Base-by-base conservation (phyloP, 2,888 invertebrate species). In the Eristalinus aeneus region DNA sequence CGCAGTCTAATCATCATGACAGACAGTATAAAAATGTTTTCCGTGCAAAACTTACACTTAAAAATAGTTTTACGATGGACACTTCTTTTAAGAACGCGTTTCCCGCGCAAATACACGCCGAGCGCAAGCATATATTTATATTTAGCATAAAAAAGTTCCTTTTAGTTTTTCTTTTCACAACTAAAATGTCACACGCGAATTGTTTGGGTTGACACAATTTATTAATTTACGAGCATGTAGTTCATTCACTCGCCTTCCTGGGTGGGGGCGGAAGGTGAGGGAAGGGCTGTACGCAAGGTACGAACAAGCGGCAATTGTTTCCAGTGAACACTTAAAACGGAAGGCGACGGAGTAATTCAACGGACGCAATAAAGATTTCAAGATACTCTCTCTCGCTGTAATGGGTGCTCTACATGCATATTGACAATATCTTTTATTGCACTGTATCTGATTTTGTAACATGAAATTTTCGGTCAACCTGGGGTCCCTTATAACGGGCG, bases 171-270 rank as follows among this genome's bases (percentile, higher is more conserved):
- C 22, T 56, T 63, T 10, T 58, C 58, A 58, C 20, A 65, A 58
- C 39, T 39, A 56, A 65, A 58, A 58, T 58, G 54, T 36, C 23
- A 64, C 74, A 65, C 65, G 58, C 74, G 65, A 74, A 46, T 6
- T 74, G 36, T 65, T 74, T 39, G n/a, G 39, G 20, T 64, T 34
- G 53, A 20, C 36, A 64, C 36, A 73, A n/a, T 74, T 64, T 31
- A 36, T 56, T 31, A 31, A 56, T 65, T 74, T 58, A 65, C 31
- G 20, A 58, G n/a, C 36, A 54, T 20, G n/a, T 16, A 58, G 65
- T 65, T 74, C 74, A 65, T 65, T 74, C 64, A 65, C 36, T 64
- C n/a, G n/a, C 56, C 34, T 27, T 27, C 34, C 27, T 34, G 20
- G 31, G 11, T 22, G 12, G 20, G 23, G 74, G 58, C n/a, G 23